A percentile compares a stretch with the other conserved stretches of the same genome.
These are phyloP conservation scores for Lepidonotus clava DNA, from an alignment of 2,888 invertebrate genomes.

Conservation along the genomic window DNA sequence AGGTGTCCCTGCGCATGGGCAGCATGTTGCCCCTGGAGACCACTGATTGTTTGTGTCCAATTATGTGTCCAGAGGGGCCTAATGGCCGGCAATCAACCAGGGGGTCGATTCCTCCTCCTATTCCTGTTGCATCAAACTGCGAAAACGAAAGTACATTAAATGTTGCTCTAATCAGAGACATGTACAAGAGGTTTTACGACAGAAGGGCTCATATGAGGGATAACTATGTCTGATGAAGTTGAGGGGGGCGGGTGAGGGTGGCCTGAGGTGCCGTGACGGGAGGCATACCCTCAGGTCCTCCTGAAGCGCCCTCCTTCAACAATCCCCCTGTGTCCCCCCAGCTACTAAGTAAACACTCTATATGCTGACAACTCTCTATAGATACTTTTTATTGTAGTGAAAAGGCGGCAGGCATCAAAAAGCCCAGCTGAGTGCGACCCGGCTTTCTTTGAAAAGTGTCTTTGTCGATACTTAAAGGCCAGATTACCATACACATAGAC, in stretches of 20 bases:
- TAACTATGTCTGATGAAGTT: no score
- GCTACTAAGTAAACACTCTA: slow-evolving; percentile 22
- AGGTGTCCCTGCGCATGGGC: no score
- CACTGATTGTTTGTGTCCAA: no score
- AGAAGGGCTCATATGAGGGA: no score
- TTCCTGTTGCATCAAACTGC: background rate
- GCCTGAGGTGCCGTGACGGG: background rate
- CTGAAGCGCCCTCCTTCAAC: background rate
- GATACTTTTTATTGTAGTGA: slow-evolving; percentile 19
- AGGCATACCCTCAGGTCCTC: background rate
- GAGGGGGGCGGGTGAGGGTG: background rate
- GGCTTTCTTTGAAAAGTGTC: background rate
- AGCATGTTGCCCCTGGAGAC: no score
- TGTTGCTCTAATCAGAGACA: background rate
- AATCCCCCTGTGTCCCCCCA: background rate
- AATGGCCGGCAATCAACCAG: no score
- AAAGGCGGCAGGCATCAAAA: slow-evolving; percentile 6
- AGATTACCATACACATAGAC: slow-evolving; percentile 25
- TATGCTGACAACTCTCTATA: background rate
- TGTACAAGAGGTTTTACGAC: background rate
- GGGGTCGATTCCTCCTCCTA: background rate
- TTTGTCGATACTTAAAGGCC: slow-evolving; percentile 13
- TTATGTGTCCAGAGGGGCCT: no score
- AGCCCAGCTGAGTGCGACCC: background rate
- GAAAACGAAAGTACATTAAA: background rate